Evolutionary conservation across 2,797 vertebrate genomes (phyloP), one percentile per base, ranked within the genome.

Genomic region (Micromesistius poutassou): DNA sequence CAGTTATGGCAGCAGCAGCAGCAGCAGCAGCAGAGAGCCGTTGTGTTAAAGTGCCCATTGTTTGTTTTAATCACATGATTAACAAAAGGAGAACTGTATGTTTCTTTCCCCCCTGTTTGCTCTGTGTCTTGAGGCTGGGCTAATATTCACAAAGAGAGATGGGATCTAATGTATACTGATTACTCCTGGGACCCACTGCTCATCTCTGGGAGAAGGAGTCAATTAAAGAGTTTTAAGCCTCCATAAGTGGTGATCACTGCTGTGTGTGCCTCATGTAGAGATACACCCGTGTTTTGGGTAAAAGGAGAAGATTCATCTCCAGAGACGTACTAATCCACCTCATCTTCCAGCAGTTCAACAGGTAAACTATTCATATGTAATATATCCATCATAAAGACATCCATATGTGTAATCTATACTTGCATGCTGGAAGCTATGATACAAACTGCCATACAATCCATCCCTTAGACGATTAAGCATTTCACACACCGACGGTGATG

Each of bases 121-220:
- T 33, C 79, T 82, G 81, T 80, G 81, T 84, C 86, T 84, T 84
- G 86, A 82, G 87, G 84, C 86, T 87, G 82, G 82, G 87, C 88
- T 91, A 92, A 93, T 91, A 93, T 93, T 89, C 91, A 90, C 90
- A 93, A 88, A 91, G 87, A 87, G 87, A 92, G 89, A 92, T 91
- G 91, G 89, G 87, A 91, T 94, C 93, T 92, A 93, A 94, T 95
- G 92, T 93, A 95, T 95, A 93, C 87, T 94, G 93, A 95, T 95
- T 91, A 94, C 94, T 95, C 93, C 78, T 79, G 94, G 92, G 94
- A 92, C 90, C 80, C 72, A 77, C 85, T 76, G 85, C 87, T 91
- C 87, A 89, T 91, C 89, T 91, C 80, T 78, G 80, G 89, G 84
- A 90, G 88, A 91, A 89, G 85, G 87, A 80, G 74, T 89, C 88